Evolutionary conservation across 2,888 invertebrate species (phyloP), one percentile per base, ranked within the genome.

Genomic region (Dexiosoma caninum): DNA sequence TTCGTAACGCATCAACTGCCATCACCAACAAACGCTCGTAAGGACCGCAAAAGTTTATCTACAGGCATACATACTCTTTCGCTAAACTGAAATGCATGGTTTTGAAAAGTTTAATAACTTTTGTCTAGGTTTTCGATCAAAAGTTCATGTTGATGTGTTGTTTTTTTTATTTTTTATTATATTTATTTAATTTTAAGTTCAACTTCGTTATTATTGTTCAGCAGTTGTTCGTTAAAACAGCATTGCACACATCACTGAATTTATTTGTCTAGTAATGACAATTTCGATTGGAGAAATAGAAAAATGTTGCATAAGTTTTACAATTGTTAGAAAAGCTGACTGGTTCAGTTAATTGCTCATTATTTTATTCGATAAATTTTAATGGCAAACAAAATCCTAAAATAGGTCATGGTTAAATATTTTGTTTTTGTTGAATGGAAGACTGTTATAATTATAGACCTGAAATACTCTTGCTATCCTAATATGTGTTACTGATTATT

Each of bases 371-470:
- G 27, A 12, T n/a, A 35, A 4, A 44, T 16, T 40, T n/a, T 21
- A 16, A 30, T 53, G 12, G 23, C 30, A 21, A 66, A 77, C 42
- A 21, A 37, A 30, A 32, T 46, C 5, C 0, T 16, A 35, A 72
- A 23, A 55, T 74, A 70, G 79, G 79, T 79, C 79, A 79, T 40
- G 74, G 57, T 32, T 37, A 37, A n/a, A 19, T 19, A 6, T n/a
- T n/a, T n/a, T n/a, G n/a, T n/a, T n/a, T n/a, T n/a, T n/a, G 9
- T 9, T 23, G 21, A 46, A 12, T 46, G 21, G 21, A 23, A 10
- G 5, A 46, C 4, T 5, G 12, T 12, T 46, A 19, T 46, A 23
- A 46, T 21, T 46, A n/a, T 46, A 23, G 21, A 12, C 10, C 12
- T n/a, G n/a, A n/a, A n/a, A n/a, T n/a, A n/a, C n/a, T n/a, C n/a